These are phyloP conservation scores for Neoascia interrupta DNA, from an alignment of 2,888 invertebrate species.

Conservation along the genomic window DNA sequence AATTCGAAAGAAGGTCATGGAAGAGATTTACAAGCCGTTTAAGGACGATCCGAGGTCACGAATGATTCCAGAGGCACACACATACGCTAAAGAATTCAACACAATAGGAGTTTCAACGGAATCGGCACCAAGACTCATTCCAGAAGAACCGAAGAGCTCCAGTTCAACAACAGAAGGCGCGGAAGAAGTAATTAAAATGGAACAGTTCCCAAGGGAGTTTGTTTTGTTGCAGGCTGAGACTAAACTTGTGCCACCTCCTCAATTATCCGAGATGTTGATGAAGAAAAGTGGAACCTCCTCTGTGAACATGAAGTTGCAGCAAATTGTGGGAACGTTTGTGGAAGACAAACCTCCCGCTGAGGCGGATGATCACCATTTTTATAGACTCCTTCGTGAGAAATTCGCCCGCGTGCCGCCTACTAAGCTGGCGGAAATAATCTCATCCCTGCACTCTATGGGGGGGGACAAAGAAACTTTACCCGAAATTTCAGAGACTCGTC, in stretches of 20 bases:
- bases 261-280: background rate
- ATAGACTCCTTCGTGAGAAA: slow-evolving; percentile 9
- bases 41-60: background rate
- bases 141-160: background rate
- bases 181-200: background rate
- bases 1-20: background rate
- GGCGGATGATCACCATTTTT: slow-evolving; percentile 10
- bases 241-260: background rate
- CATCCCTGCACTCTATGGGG: too few relatives aligned
- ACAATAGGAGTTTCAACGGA: slow-evolving; percentile 15
- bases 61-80: background rate
- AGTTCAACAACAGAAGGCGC: background rate
- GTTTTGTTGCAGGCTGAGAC: background rate
- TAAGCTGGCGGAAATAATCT: slow-evolving; percentile 10
- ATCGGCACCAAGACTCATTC: slow-evolving; percentile 1
- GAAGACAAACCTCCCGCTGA: background rate
- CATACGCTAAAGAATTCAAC: background rate
- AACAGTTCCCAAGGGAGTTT: background rate
- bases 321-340: background rate
- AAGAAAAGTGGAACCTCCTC: background rate
- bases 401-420: background rate
- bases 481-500: background rate
- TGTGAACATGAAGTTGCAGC: background rate
- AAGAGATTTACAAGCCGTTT: background rate
- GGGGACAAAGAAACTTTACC: too few relatives aligned